These are phyloP conservation scores for Rhamphomyia laevipes DNA, from an alignment of 2,888 invertebrate species.

Conservation along the genomic window DNA sequence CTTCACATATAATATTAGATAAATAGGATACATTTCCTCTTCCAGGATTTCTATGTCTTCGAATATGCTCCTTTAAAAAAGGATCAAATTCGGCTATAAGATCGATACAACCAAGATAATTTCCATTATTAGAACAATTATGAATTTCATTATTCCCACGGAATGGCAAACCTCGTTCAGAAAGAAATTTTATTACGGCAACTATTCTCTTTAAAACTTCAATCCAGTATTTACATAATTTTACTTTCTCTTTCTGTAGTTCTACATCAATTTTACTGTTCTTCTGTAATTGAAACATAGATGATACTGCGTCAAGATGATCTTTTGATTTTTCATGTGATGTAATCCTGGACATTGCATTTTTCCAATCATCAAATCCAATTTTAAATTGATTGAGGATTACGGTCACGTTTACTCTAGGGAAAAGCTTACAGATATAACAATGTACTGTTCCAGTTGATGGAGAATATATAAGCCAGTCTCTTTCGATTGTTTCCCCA, in stretches of 20 bases:
- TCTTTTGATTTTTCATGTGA: not conserved
- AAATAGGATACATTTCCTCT: constrained; percentile 3
- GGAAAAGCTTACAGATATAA: not conserved
- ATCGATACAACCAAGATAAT: not conserved
- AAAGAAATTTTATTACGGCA: not conserved
- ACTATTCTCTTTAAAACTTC: not conserved
- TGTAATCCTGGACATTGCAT: not conserved
- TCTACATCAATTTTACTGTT: no score
- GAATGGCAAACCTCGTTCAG: constrained; percentile 7
- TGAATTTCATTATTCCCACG: not conserved
- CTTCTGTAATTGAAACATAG: no score
- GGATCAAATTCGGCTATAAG: constrained; percentile 2
- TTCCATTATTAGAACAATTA: not conserved
- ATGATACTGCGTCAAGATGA: no score
- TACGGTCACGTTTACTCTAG: not conserved
- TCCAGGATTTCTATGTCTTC: constrained; percentile 2
- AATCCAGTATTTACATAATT: not conserved
- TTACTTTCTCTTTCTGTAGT: not conserved
- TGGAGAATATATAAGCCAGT: no score
- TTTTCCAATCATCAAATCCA: not conserved
- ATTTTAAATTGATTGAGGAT: not conserved
- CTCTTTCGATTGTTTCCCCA: no score
- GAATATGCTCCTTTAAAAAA: constrained; percentile 4
- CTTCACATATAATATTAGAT: constrained; percentile 1
- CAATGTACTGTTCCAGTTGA: not conserved